Percentiles rank a stretch among this genome's conserved stretches.
Evolutionary conservation across 1,140 invertebrate genomes (phyloP).

Genomic region (Formica selysi): DNA sequence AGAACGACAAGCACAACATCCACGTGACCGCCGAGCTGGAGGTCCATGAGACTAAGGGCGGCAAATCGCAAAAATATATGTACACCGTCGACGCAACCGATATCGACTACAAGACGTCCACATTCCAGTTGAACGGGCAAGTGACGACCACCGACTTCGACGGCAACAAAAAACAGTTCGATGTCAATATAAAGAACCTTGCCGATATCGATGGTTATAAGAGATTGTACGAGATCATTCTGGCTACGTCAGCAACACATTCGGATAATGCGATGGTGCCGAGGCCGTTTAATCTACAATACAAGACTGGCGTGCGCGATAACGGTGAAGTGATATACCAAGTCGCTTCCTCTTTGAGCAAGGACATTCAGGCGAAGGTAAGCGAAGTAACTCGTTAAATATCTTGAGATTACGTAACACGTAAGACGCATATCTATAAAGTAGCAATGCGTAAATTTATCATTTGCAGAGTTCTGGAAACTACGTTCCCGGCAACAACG

Average conservation of each 20-base stretch:
- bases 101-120: conserved; percentile 79
- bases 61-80: conserved; percentile 83
- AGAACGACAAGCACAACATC: conserved; percentile 81
- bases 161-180: conserved; percentile 77
- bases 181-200: conserved; percentile 75
- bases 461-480: conserved; percentile 83
- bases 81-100: conserved; percentile 82
- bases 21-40: conserved; percentile 84
- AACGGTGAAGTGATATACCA: conserved; percentile 59
- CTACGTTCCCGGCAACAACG: conserved; percentile 77
- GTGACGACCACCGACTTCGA: conserved; percentile 81
- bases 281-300: conserved; percentile 78
- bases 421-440: background rate
- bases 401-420: background rate
- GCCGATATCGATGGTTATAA: conserved; percentile 72
- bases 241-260: conserved; percentile 80
- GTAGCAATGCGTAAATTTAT: background rate
- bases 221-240: conserved; percentile 68
- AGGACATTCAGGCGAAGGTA: conserved; percentile 77
- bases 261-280: conserved; percentile 65
- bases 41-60: conserved; percentile 87
- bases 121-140: conserved; percentile 74
- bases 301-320: conserved; percentile 54
- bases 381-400: conserved; percentile 13
- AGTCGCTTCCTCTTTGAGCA: conserved; percentile 75